A percentile compares a stretch with the other conserved stretches of the same genome.
Evolutionary conservation across 2,888 invertebrate genomes (phyloP).

Genomic region (Neoaliturus tenellus): DNA sequence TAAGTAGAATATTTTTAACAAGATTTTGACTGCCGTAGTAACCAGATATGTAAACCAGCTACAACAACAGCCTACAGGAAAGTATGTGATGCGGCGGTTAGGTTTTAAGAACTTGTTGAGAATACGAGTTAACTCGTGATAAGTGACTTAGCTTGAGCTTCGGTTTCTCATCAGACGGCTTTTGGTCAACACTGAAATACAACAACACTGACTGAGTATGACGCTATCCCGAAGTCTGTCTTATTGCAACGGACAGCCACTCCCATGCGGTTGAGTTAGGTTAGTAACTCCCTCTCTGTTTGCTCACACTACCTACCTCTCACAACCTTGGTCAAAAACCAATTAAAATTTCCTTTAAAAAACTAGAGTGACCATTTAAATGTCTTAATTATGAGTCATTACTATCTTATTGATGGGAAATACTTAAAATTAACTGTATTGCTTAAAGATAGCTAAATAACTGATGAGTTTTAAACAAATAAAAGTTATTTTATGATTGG

Average conservation of each 20-base stretch:
- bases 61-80: background rate
- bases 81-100: background rate
- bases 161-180: slow-evolving; percentile 48
- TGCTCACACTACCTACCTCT: slow-evolving; percentile 8
- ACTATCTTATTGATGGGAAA: no score
- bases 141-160: slow-evolving; percentile 50
- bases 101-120: slow-evolving; percentile 31
- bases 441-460: no score
- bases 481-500: no score
- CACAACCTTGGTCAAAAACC: no score
- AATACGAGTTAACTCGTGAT: slow-evolving; percentile 11
- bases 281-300: background rate
- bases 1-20: no score
- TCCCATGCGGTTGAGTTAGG: slow-evolving; percentile 56
- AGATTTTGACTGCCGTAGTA: background rate
- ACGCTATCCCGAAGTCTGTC: slow-evolving; percentile 74
- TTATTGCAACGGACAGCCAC: slow-evolving; percentile 73
- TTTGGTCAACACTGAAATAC: slow-evolving; percentile 55
- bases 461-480: no score
- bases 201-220: slow-evolving; percentile 61
- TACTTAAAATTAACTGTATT: no score
- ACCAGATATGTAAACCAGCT: slow-evolving; percentile 2
- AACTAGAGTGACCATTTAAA: no score
- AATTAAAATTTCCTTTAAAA: no score
- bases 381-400: no score